Conservation (phyloP, 1,140 invertebrate genomes). For the Schlechtendalia chinensis region DNA sequence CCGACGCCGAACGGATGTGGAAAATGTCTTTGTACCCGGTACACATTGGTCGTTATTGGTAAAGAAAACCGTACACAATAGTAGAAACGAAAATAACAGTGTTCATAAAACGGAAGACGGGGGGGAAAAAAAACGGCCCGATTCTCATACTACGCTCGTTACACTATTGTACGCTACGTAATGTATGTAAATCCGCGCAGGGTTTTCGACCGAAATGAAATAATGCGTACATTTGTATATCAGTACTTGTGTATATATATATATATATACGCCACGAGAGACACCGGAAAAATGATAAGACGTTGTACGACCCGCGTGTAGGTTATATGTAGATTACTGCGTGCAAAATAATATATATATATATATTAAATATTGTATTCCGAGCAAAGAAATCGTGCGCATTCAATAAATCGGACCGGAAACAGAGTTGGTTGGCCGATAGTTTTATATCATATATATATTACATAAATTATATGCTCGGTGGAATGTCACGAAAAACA, state of each 20-base stretch:
- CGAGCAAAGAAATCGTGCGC: background rate
- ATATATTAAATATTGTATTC: background rate
- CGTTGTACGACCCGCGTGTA: background rate
- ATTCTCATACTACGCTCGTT: background rate
- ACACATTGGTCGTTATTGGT: background rate
- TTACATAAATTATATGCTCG: too few relatives aligned
- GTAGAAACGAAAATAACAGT: background rate
- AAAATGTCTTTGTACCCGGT: slow-evolving; percentile 12
- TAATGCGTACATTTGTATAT: too few relatives aligned
- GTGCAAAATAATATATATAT: background rate
- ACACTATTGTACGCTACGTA: background rate
- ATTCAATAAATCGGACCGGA: background rate
- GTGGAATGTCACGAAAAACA: too few relatives aligned
- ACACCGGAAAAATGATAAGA: background rate
- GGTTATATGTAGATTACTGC: background rate
- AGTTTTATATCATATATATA: background rate
- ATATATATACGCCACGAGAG: background rate
- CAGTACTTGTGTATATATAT: too few relatives aligned
- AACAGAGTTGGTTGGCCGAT: background rate
- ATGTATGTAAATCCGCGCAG: background rate
- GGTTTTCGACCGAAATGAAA: slow-evolving; percentile 9
- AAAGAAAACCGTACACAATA: background rate
- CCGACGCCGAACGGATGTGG: background rate
- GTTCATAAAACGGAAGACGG: background rate
- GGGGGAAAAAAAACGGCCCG: background rate